Evolutionary conservation across 92 coral and sea anemone species (phyloP).

Genomic region (Zoanthus sociatus): DNA sequence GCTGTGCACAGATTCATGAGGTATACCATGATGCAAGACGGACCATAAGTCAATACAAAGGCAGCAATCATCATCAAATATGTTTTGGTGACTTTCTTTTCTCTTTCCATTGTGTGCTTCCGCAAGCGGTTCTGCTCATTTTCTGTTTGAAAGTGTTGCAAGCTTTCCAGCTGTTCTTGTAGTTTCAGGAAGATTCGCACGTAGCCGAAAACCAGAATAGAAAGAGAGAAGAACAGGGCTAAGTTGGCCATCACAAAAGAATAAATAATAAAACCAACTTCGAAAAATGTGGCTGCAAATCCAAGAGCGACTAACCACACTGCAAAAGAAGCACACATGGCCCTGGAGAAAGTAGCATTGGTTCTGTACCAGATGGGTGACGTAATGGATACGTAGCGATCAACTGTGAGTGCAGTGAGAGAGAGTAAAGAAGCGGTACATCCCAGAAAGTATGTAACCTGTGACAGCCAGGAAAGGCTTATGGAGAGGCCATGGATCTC

Average conservation of each 20-base stretch:
- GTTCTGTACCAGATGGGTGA: conserved; percentile 85
- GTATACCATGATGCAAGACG: conserved; percentile 61
- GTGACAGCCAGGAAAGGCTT: conserved; percentile 76
- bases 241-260: conserved; percentile 81
- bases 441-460: conserved; percentile 81
- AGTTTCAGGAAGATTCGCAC: conserved; percentile 55
- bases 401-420: conserved; percentile 82
- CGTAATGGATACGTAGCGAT: conserved; percentile 81
- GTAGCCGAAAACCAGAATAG: conserved; percentile 61
- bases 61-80: conserved; percentile 62
- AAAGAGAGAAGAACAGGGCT: conserved; percentile 55
- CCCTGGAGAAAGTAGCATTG: conserved; percentile 67
- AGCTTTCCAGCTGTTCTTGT: conserved; percentile 42
- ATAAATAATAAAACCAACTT: conserved; percentile 81
- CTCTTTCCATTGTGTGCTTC: conserved; percentile 55
- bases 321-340: conserved; percentile 38
- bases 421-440: conserved; percentile 88
- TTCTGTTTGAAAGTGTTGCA: conserved; percentile 31
- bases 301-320: conserved; percentile 70
- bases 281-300: conserved; percentile 72
- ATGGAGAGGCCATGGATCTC: conserved; percentile 25
- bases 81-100: conserved; percentile 59
- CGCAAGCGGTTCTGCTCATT: conserved; percentile 53
- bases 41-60: conserved; percentile 57
- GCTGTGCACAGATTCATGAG: conserved; percentile 63